Base-by-base conservation (phyloP, 2,888 invertebrate species). In the Andricus quercusramuli region DNA sequence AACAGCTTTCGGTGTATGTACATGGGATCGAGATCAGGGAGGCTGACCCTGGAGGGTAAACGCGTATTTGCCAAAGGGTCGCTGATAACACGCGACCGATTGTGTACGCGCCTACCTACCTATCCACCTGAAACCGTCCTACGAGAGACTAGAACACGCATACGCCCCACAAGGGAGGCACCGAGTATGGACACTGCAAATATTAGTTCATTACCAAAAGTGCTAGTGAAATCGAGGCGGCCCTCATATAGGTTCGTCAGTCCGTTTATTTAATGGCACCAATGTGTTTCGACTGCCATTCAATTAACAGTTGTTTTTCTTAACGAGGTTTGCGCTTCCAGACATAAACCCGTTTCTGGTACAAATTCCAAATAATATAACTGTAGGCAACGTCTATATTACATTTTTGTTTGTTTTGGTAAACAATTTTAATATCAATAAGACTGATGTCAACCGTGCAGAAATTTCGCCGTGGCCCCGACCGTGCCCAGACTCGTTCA, bases 151-250 rank as follows among this genome's bases (percentile, higher is more conserved):
- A 47, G 17, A n/a, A 37, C 56, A 32, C 25, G 29, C 62, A 44
- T 56, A 77, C 37, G 56, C 51, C 64, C 66, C 80, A 80, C 79
- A 82, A 84, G 78, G 84, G 86, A 85, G 84, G 85, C 83, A 82
- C 83, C 81, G 83, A 82, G 84, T 82, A 88, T 89, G 90, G 88
- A 89, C 91, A 89, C 88, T 80, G 91, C 91, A 92, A 92, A 92
- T 92, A 92, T 92, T 92, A 92, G 92, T 92, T 92, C 91, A 92
- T 92, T 92, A 92, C 89, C 89, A 92, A 92, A 91, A 92, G 92
- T 92, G 92, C 89, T 89, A 86, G 89, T 85, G 88, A 87, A 84
- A 80, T 82, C 82, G 80, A 83, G 79, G 78, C 79, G 78, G 66
- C 82, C 82, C 83, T 81, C 80, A 79, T 77, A 79, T 79, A 82